Base-by-base conservation (phyloP, 1,140 invertebrate species). In the Harpegnathos saltator region DNA sequence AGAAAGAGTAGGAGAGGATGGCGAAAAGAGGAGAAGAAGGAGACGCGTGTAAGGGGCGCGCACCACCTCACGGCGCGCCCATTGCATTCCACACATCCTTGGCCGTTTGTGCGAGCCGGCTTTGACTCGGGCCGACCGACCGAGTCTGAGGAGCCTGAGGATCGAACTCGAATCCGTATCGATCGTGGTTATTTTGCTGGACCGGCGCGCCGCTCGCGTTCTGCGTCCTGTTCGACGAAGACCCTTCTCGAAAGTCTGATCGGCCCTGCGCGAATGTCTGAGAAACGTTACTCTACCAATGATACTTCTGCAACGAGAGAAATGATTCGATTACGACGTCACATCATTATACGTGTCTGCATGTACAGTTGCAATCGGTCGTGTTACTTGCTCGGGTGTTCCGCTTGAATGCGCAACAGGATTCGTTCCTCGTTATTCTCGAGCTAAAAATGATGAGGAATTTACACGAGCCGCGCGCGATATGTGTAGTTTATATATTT, bases 51-150 rank as follows among this genome's bases (percentile, higher is more conserved):
- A 74, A 44, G 56, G 63, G 75, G 65, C 75, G 73, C 73, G 62
- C 72, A 84, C 82, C 81, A 80, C 87, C 85, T 66, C 62, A 65
- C 83, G 91, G 91, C 92, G 91, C 91, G 91, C 91, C 91, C 91
- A 91, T 89, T 89, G 88, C 91, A 93, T 93, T 93, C 91, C 90
- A 91, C 84, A 83, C 91, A 90, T 91, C 91, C 78, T 90, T 91
- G 74, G 89, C 62, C 85, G 86, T 84, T 89, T 90, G 88, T 44
- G 74, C 74, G 61, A 50, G 72, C 38, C 89, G n/a, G 86, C 91
- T 92, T 92, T 92, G 91, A 91, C 85, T 90, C 73, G 89, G 63
- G 50, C 75, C 75, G 75, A 69, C 89, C 88, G 84, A 82, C 78
- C 85, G 84, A 75, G 86, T 86, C n/a, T n/a, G n/a, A n/a, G n/a